Percentiles rank a stretch among this genome's conserved stretches.
These are phyloP conservation scores for Cotesia congregata DNA, from an alignment of 2,888 invertebrate species.

Conservation along the genomic window DNA sequence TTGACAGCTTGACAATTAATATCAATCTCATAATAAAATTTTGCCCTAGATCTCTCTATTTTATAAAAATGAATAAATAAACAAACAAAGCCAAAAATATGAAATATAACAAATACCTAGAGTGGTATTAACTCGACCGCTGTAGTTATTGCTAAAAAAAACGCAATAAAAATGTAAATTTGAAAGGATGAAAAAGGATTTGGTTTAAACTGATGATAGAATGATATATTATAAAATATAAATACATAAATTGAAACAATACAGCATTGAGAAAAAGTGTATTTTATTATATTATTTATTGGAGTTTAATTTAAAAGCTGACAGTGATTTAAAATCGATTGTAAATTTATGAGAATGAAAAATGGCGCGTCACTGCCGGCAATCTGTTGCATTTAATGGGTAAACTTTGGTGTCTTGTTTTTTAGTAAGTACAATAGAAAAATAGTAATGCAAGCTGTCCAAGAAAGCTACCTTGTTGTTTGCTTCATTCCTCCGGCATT, in stretches of 20 bases:
- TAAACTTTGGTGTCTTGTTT: conserved; percentile 45
- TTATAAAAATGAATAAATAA: neutral
- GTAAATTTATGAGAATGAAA: conserved; percentile 38
- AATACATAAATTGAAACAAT: neutral
- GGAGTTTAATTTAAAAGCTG: neutral
- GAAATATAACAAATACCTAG: neutral
- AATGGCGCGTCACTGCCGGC: conserved; percentile 44
- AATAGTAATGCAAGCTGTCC: conserved; percentile 39
- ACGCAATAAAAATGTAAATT: neutral
- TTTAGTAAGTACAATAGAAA: conserved; percentile 48
- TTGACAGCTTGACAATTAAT: neutral
- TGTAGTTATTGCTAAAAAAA: neutral
- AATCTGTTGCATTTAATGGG: conserved; percentile 51
- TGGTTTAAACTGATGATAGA: neutral
- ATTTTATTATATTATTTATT: neutral
- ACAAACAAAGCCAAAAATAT: neutral
- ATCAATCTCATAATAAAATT: neutral
- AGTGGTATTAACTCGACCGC: neutral
- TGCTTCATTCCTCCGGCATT: conserved; percentile 41
- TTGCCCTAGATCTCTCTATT: neutral
- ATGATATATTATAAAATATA: neutral
- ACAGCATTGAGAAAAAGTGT: no score
- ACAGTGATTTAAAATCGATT: conserved; percentile 17
- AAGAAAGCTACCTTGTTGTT: conserved; percentile 42
- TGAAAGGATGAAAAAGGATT: neutral